phyloP scores from a whole-genome alignment of 2,797 vertebrate genomes.

The Coendou prehensilis region DNA sequence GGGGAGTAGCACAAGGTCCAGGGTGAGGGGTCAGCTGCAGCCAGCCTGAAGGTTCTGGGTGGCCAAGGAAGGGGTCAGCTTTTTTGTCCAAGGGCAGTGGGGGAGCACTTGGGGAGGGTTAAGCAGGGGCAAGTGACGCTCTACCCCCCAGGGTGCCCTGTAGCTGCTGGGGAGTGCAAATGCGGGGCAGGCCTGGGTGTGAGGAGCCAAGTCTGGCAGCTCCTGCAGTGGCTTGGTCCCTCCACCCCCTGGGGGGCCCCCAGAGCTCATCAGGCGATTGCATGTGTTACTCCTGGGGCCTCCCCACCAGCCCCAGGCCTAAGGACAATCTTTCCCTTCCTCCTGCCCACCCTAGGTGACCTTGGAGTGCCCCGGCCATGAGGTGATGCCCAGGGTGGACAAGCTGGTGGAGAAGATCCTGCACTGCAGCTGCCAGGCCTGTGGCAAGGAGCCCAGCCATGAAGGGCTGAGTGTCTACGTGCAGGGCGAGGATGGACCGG shows the following conservation, averaged over 20 bases:
- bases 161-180: not conserved
- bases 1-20: rapidly evolving
- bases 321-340: not conserved
- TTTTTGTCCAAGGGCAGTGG: not conserved
- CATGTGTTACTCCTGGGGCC: not conserved
- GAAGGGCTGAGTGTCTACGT: constrained; percentile 96
- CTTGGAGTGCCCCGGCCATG: constrained; percentile 94
- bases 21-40: not conserved
- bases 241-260: not conserved
- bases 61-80: not conserved
- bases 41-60: not conserved
- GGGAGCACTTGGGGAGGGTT: not conserved
- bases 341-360: constrained; percentile 92
- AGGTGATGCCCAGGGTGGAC: constrained; percentile 95
- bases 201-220: not conserved
- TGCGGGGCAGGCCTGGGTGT: not conserved
- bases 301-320: not conserved
- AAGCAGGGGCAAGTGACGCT: not conserved
- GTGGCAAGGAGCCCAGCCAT: constrained; percentile 94
- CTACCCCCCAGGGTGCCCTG: too few species aligned
- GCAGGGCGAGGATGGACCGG: constrained; percentile 86
- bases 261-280: not conserved
- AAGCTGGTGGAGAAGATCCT: constrained; percentile 98
- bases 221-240: not conserved
- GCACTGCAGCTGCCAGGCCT: constrained; percentile 98